Percentiles rank a stretch among this genome's conserved stretches.
Conservation (phyloP, 1,140 invertebrate species). For the Leptinotarsa lineolata region DNA sequence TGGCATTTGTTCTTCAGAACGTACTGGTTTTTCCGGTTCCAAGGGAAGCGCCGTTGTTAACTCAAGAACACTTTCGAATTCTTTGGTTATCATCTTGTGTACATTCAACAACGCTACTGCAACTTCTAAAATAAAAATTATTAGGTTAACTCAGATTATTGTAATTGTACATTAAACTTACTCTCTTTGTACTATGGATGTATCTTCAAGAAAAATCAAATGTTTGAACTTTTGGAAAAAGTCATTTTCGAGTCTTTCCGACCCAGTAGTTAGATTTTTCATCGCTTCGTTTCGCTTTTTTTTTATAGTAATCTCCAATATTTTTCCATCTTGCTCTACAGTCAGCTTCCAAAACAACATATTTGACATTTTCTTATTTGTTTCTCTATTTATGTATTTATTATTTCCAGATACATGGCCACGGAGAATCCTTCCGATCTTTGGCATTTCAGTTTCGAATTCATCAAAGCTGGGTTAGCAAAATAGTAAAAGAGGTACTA, state of each 20-base stretch:
- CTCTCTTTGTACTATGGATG: neutral
- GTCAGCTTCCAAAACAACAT: conserved; percentile 1
- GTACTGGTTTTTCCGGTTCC: too few relatives aligned
- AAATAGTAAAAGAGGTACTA: conserved; percentile 2
- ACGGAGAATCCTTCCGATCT: conserved; percentile 2
- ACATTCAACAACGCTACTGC: conserved; percentile 1
- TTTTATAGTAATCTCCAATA: neutral
- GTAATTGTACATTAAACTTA: neutral
- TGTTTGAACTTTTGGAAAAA: neutral
- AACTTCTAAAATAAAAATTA: conserved; percentile 11
- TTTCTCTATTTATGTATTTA: neutral
- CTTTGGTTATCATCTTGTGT: neutral
- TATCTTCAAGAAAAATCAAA: neutral
- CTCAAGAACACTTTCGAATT: too few relatives aligned
- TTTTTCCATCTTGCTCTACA: neutral
- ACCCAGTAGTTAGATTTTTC: neutral
- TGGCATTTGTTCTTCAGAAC: too few relatives aligned
- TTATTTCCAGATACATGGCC: conserved; percentile 12
- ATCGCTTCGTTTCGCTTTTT: neutral
- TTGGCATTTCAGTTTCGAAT: conserved; percentile 11
- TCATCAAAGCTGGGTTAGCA: conserved; percentile 14
- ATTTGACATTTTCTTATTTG: neutral
- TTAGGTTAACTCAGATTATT: neutral
- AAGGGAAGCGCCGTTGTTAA: too few relatives aligned
- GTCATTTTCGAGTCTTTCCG: neutral